Base-by-base conservation (phyloP, 2,113 vertebrate species). In the Mustela nigripes region DNA sequence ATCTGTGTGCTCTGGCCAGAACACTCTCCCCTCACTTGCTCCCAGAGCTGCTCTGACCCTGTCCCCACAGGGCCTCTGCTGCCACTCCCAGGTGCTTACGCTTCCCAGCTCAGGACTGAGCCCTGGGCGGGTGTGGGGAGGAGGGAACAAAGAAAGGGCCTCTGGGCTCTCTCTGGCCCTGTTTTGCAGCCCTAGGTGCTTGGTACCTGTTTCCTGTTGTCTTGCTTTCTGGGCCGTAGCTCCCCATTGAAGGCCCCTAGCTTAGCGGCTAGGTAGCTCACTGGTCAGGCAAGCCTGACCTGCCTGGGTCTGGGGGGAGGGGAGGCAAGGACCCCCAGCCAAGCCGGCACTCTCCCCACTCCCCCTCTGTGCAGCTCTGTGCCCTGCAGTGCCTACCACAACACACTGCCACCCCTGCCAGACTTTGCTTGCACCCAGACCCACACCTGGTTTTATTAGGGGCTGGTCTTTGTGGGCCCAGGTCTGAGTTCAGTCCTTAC, bases 351-450 rank as follows among this genome's bases (percentile, higher is more conserved):
- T 74, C 36, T 42, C 22, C 71, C 39, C 11, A 1, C 74, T 18
- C 42, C 74, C 42, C 42, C 42, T 48, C 42, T 48, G 42, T 12
- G 26, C 74, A 8, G 42, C 42, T 78, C 62, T 8, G 19, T 39
- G 71, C 11, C 71, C 73, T 45, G 39, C 24, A 1, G 12, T 7
- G 39, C 12, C 56, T 53, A 3, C 22, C 56, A 31, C 0, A 1
- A 5, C 5, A 0, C 7, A 0, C 71, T 2, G 11, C 71, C 3
- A 11, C 48, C 1, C 7, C 60, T 2, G 4, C 42, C 63, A 45
- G 24, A 18, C 21, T 56, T 36, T 16, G 5, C 74, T 9, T 22
- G 42, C n/a, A 31, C 19, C 53, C 12, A 5, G 6, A 9, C 36
- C 11, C 0, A 2, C 53, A 7, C 4, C 12, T 22, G n/a, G 42